Evolutionary conservation across 2,797 vertebrate species (phyloP), one percentile per base, ranked within the genome.

Genomic region (Mormyrus hasselquistii): DNA sequence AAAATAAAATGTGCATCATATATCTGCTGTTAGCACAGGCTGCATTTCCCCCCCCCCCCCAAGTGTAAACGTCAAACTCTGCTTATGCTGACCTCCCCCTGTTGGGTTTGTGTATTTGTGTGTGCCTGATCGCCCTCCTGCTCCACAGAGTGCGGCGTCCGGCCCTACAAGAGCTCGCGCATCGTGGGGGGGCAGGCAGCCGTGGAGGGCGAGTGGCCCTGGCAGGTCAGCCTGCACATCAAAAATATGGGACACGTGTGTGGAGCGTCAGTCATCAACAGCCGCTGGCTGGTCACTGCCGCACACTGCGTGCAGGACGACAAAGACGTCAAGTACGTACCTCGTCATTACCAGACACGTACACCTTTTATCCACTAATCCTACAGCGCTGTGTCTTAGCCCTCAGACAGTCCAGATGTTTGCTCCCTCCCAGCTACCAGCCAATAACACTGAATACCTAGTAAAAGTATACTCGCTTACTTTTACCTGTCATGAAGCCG

Each of bases 151-250:
- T 98, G 97, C 0, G 98, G 98, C 19, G 93, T 16, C 53, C 96
- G 93, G 0, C 92, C 92, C 0, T 97, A 89, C 62, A 96, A 92
- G 89, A 92, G 93, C 12, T 95, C 97, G 0, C 96, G 98, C 25
- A 97, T 99, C 0, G 98, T 99, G 0, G 98, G 98, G 0, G 98
- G 98, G 29, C 93, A 95, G 91, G 92, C 97, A 0, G 95, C 97
- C 0, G 94, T 96, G 0, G 91, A 92, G 2, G 98, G 97, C 0
- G 98, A 99, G 91, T 99, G 96, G 93, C 98, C 98, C 0, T 99
- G 98, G 98, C 98, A 99, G 93, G 97, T 99, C 95, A 99, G 98
- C 95, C 97, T 99, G 22, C 98, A 99, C 0, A 88, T 92, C 22
- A 94, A 91, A 90, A 53, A n/a, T 4, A 57, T 16, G 0, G 95